Base-by-base conservation (phyloP, 2,113 vertebrate genomes). In the Emydura subglobosa region DNA sequence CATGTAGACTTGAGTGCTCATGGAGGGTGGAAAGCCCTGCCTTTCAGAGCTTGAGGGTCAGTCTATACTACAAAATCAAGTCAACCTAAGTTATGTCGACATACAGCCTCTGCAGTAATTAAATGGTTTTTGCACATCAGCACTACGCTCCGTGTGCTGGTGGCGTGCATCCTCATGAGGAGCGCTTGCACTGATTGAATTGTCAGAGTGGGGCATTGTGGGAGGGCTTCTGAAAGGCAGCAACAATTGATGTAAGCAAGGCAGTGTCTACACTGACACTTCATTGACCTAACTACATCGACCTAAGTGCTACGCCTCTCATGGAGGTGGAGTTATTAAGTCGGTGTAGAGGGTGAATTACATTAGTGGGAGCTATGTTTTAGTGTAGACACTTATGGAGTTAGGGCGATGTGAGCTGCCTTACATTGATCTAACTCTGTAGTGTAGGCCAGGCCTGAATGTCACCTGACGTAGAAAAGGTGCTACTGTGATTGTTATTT, bases 401-500 rank as follows among this genome's bases (percentile, higher is more conserved):
- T 72, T 39, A 39, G 65, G 14, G 4, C 3, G 13, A 61, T 17
- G 4, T 21, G n/a, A 68, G 34, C 34, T 19, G n/a, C 17, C 65
- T 68, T 68, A 68, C 5, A 1, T 22, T 19, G 19, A 39, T 21
- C 19, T 72, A 72, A 72, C 34, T 72, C 4, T n/a, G n/a, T 72
- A 72, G n/a, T 17, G n/a, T 8, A 72, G 65, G 21, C 17, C 34
- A 39, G 65, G 65, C 34, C 8, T 39, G 81, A 85, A 93, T 91
- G 89, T 79, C 59, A 92, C 25, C 44, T 97, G 96, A 93, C 14
- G 49, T 42, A 93, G 91, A 74, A 54, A 74, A 54, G 57, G 39
- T 61, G 90, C 96, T 95, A 95, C 92, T 97, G 90, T 97, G 90
- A 91, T 88, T 89, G 80, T 95, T 95, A 97, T 93, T 96, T 97